Evolutionary conservation across 2,113 vertebrate genomes (phyloP).

Genomic region (Saimiri boliviensis): DNA sequence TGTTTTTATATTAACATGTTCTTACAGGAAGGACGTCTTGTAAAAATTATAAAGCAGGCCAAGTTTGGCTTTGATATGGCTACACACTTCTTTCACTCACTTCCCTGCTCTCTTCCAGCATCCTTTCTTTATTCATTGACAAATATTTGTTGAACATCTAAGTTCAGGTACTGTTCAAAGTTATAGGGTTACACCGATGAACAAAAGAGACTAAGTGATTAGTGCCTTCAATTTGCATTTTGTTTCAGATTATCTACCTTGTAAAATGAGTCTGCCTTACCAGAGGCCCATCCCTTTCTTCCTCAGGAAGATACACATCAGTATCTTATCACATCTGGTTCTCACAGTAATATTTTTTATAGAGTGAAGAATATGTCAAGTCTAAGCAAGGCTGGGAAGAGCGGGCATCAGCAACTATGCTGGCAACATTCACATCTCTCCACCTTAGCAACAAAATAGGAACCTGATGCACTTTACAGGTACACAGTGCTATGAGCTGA

Average conservation of each 20-base stretch:
- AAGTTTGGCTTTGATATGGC: background rate
- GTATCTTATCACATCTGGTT: background rate
- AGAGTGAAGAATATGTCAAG: background rate
- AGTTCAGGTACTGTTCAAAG: background rate
- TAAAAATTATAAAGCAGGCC: background rate
- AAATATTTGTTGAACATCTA: background rate
- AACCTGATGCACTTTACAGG: background rate
- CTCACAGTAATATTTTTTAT: background rate
- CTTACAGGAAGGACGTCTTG: background rate
- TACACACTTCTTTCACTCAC: background rate
- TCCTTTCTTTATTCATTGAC: background rate
- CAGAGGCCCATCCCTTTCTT: background rate
- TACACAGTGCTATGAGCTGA: background rate
- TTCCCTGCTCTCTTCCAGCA: background rate
- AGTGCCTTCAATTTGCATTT: background rate
- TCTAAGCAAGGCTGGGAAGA: background rate
- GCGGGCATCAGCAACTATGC: background rate
- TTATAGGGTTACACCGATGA: background rate
- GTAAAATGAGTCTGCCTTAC: background rate
- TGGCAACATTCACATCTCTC: background rate
- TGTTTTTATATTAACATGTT: background rate
- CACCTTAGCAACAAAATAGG: background rate
- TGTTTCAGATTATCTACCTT: background rate
- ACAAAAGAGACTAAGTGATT: background rate
- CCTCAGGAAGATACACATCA: no score